Base-by-base conservation (phyloP, 2,113 vertebrate genomes). In the Mionectes macconnelli region DNA sequence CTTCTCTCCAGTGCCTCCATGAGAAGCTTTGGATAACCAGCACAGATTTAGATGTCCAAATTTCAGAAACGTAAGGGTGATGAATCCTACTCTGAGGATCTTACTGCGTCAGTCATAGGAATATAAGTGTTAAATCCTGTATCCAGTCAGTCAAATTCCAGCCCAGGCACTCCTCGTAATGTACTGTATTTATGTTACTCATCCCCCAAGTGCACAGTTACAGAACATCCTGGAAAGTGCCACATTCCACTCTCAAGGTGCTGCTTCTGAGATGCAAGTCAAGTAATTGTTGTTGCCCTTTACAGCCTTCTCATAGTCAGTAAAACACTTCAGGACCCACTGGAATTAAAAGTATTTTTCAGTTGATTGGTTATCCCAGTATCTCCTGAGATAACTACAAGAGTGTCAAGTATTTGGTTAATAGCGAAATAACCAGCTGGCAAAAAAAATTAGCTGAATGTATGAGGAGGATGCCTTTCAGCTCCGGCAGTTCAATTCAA, bases 391-490 rank as follows among this genome's bases (percentile, higher is more conserved):
- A 42, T 74, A 96, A 91, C 39, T 80, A 75, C 83, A 31, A 8
- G 53, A 84, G 49, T 79, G 73, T 62, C 94, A 96, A 92, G 88
- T 93, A 53, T 87, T 92, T 90, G 45, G 76, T 75, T 97, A 96
- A 97, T 47, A 92, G 53, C 92, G 86, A 96, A 96, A 95, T 92
- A 96, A 97, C 96, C 80, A 93, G 86, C 85, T 92, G 88, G 92
- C 90, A 96, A 90, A 96, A 55, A 94, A 93, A 94, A 96, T 93
- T 78, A 96, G 88, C 45, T 72, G 90, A 57, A 89, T 69, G 79
- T 78, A 68, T 14, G 83, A 93, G 66, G 37, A 89, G 64, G 88
- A 92, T 90, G 83, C 88, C 80, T 97, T 97, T 96, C 93, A 96
- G 90, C 93, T 94, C 90, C 69, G 80, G 92, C 92, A 96, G 90